These are phyloP conservation scores for Hetaerina titia DNA, from an alignment of 2,888 invertebrate genomes.

Conservation along the genomic window DNA sequence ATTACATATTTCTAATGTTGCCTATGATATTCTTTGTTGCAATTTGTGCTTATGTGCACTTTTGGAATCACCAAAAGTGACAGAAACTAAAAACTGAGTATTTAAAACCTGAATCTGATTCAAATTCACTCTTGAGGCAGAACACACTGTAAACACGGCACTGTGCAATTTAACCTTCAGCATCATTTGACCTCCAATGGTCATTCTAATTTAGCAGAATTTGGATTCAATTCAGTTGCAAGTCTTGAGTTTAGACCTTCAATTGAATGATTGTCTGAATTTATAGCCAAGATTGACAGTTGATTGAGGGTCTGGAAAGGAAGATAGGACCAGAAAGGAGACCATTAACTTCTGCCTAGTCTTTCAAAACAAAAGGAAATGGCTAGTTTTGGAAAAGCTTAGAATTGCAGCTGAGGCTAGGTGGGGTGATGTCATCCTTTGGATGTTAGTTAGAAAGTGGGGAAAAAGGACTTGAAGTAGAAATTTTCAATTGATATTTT, in stretches of 20 bases:
- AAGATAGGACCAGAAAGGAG: not conserved
- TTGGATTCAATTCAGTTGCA: not conserved
- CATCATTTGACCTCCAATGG: not conserved
- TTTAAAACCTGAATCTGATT: no score
- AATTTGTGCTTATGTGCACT: no score
- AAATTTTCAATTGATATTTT: no score
- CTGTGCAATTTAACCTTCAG: not conserved
- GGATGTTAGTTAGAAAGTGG: no score
- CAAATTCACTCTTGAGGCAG: not conserved
- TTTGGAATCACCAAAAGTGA: no score
- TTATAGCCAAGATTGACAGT: not conserved
- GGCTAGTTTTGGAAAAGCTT: not conserved
- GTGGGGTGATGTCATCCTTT: no score
- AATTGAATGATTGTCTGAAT: slow-evolving; percentile 29
- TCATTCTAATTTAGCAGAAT: not conserved
- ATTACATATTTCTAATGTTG: no score
- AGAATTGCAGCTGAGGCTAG: no score
- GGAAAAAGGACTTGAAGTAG: no score
- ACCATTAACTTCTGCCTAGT: not conserved
- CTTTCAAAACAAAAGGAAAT: not conserved
- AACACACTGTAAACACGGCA: not conserved
- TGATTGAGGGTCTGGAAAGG: not conserved
- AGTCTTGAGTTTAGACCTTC: not conserved
- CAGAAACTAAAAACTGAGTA: no score
- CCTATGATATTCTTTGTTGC: no score